Percentiles rank a stretch among this genome's conserved stretches.
These are phyloP conservation scores for Leptinotarsa juncta DNA, from an alignment of 2,888 invertebrate genomes.

Conservation along the genomic window DNA sequence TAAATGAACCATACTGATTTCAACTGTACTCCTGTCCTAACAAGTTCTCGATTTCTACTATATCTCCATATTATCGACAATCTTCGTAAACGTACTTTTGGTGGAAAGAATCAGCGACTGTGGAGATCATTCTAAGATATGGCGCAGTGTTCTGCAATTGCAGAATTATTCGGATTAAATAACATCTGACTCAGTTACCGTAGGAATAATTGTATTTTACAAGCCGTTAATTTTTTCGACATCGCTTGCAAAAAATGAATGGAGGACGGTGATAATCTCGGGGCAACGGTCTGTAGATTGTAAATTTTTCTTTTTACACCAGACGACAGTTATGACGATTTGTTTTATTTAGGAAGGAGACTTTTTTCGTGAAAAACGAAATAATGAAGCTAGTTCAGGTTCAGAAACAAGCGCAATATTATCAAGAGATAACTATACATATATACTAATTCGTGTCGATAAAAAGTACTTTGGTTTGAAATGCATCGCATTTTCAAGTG, in stretches of 20 bases:
- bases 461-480: too few relatives aligned
- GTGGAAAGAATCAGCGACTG: background rate
- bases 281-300: conserved; percentile 9
- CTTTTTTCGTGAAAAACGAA: background rate
- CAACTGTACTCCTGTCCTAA: too few relatives aligned
- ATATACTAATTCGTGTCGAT: too few relatives aligned
- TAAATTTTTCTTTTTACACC: background rate
- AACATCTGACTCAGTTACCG: conserved; percentile 13
- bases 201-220: conserved; percentile 20
- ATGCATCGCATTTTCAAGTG: too few relatives aligned
- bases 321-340: conserved; percentile 5
- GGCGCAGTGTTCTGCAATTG: background rate
- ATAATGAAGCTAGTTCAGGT: background rate
- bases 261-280: background rate
- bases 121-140: background rate
- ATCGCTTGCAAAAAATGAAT: background rate
- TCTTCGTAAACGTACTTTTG: background rate
- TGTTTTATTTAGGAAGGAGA: background rate
- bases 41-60: too few relatives aligned
- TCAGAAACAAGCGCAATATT: too few relatives aligned
- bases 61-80: too few relatives aligned
- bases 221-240: conserved; percentile 16
- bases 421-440: too few relatives aligned
- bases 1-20: too few relatives aligned
- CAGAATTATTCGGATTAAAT: conserved; percentile 24